Evolutionary conservation across 1,140 invertebrate species (phyloP), one percentile per base, ranked within the genome.

Genomic region (Leptestheria dahalacensis): DNA sequence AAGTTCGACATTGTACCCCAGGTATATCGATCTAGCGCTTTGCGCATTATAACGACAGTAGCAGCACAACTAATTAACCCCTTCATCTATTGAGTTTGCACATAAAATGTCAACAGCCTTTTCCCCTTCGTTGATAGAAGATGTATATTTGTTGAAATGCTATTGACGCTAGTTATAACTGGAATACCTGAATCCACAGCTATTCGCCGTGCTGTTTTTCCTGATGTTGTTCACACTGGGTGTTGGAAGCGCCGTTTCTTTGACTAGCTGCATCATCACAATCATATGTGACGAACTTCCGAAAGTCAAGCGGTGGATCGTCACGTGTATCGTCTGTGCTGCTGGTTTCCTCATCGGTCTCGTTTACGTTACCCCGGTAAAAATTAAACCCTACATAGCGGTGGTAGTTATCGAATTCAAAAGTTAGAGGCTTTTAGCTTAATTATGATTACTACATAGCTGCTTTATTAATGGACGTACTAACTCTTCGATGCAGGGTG

Each of bases 141-240:
- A n/a, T n/a, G n/a, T n/a, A n/a, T 15, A 59, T 49, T 26, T 15
- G 23, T 6, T 23, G 49, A 10, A 18, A 41, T 25, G 15, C 9
- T 24, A 18, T 10, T 56, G 28, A 57, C n/a, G 21, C 24, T 18
- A 10, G 26, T 21, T 11, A 1, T 59, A 25, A 18, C 33, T 23
- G 48, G 9, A n/a, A 26, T 48, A 15, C 24, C n/a, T 51, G 18
- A 3, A 21, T 15, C 12, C 73, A 2, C 66, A 70, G 48, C 55
- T 78, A n/a, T 78, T 77, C 73, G 70, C 77, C 0, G 66, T 73
- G 20, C 62, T 77, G 23, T 78, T 78, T 67, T 78, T 78, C 67
- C 49, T 78, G 41, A 71, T 71, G 68, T 49, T 71, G 48, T 65
- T 69, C 56, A 69, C 68, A 2, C 62, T 71, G 25, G 70, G 69